These are phyloP conservation scores for Crypturellus undulatus DNA, from an alignment of 2,113 vertebrate species.

Conservation along the genomic window DNA sequence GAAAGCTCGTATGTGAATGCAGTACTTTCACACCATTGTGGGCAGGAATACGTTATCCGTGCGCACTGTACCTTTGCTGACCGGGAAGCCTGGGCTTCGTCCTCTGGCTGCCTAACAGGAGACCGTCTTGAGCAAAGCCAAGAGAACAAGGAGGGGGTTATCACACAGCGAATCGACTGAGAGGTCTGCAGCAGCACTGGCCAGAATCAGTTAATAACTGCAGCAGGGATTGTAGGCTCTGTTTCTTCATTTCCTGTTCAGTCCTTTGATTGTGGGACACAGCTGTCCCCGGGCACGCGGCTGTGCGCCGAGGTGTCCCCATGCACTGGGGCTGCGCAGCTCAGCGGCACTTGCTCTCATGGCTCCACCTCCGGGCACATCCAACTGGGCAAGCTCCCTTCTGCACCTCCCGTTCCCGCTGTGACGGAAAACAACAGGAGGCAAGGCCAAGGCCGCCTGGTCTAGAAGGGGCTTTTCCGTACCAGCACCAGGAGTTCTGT, in stretches of 20 bases:
- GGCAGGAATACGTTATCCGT: not conserved
- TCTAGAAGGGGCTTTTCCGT: not conserved
- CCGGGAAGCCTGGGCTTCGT: not conserved
- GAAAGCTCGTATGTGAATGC: conserved; percentile 14
- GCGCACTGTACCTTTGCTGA: not conserved
- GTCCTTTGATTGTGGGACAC: not conserved
- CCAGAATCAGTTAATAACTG: not conserved
- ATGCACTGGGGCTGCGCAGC: not conserved
- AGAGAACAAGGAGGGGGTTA: not conserved
- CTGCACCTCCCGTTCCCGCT: not conserved
- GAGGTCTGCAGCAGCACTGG: not conserved
- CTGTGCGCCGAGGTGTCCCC: not conserved
- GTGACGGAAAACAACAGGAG: not conserved
- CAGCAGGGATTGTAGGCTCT: not conserved
- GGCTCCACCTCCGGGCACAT: conserved; percentile 1
- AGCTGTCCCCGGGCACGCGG: conserved; percentile 26
- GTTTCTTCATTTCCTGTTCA: not conserved
- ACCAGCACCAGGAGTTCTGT: not conserved
- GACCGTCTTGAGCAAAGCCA: not conserved
- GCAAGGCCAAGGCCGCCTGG: not conserved
- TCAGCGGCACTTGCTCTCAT: conserved; percentile 42
- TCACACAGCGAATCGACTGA: not conserved
- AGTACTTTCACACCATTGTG: conserved; percentile 15
- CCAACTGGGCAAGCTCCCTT: conserved; percentile 5
- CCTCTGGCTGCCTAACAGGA: not conserved